Percentiles rank a stretch among this genome's conserved stretches.
phyloP scores from a whole-genome alignment of 2,888 invertebrate species.

The Yponomeuta cagnagella region DNA sequence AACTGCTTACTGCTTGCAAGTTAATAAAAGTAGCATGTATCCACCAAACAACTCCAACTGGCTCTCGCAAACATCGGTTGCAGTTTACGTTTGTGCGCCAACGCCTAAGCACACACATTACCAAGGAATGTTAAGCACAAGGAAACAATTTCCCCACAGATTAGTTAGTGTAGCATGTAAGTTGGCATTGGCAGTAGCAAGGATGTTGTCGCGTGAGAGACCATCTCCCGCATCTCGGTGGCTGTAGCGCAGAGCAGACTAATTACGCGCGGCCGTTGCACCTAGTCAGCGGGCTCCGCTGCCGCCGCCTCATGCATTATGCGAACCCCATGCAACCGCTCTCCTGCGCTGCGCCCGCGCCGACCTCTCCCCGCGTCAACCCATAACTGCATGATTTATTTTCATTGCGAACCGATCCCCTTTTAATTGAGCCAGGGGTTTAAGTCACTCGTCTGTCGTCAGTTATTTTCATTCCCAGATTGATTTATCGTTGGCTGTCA shows the following conservation, averaged over 20 bases:
- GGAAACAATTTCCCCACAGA: slow-evolving; percentile 11
- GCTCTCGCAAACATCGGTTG: background rate
- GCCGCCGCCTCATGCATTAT: slow-evolving; percentile 39
- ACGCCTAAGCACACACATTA: slow-evolving; percentile 5
- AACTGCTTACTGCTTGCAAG: background rate
- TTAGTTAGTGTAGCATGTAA: slow-evolving; percentile 9
- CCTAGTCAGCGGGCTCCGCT: slow-evolving; percentile 21
- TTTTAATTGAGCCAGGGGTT: slow-evolving; percentile 16
- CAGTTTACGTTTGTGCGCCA: background rate
- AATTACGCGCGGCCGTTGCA: slow-evolving; percentile 57
- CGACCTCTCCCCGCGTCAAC: slow-evolving; percentile 10
- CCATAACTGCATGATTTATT: slow-evolving; percentile 6
- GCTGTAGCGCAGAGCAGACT: slow-evolving; percentile 35
- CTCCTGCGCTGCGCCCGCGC: slow-evolving; percentile 17
- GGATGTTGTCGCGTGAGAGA: slow-evolving; percentile 35
- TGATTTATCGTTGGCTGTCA: slow-evolving; percentile 6
- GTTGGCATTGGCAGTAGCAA: slow-evolving; percentile 7
- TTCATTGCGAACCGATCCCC: slow-evolving; percentile 5
- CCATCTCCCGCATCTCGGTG: slow-evolving; percentile 30
- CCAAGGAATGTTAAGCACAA: slow-evolving; percentile 6
- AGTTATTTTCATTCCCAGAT: background rate
- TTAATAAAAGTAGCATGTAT: background rate
- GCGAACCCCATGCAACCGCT: slow-evolving; percentile 27
- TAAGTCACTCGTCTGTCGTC: slow-evolving; percentile 16
- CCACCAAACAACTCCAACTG: background rate